Percentiles rank a stretch among this genome's conserved stretches.
These are phyloP conservation scores for Nowickia ferox DNA, from an alignment of 2,888 invertebrate genomes.

Conservation along the genomic window DNA sequence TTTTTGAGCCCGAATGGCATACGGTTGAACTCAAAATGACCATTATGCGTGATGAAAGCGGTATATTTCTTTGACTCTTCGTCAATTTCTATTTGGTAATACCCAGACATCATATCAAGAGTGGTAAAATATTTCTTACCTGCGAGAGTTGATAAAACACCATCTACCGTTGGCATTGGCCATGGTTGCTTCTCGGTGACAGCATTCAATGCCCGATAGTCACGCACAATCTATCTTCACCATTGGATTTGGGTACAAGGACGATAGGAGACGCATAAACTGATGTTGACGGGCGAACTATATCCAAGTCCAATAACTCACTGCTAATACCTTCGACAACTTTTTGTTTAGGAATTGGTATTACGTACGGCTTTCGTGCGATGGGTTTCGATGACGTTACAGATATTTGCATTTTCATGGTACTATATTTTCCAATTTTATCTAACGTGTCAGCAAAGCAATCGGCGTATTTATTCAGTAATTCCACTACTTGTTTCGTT, in stretches of 20 bases:
- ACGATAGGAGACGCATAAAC: slow-evolving; percentile 57
- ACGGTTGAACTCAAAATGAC: too few species aligned
- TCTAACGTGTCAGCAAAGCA: slow-evolving; percentile 57
- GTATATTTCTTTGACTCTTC: slow-evolving; percentile 51
- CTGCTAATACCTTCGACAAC: slow-evolving; percentile 27
- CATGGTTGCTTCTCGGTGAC: slow-evolving; percentile 64
- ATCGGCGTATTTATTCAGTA: slow-evolving; percentile 37
- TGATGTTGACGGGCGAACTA: slow-evolving; percentile 54
- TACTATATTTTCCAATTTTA: slow-evolving; percentile 44
- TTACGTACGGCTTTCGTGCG: slow-evolving; percentile 47
- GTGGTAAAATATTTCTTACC: slow-evolving; percentile 59
- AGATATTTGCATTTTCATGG: slow-evolving; percentile 23
- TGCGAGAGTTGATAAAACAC: slow-evolving; percentile 76
- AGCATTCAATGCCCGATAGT: slow-evolving; percentile 69
- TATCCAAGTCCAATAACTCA: slow-evolving; percentile 46
- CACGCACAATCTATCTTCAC: slow-evolving; percentile 77
- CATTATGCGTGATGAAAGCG: slow-evolving; percentile 50
- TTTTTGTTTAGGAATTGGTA: slow-evolving; percentile 57
- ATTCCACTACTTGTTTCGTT: slow-evolving; percentile 5
- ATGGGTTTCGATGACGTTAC: slow-evolving; percentile 47
- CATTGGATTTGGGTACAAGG: slow-evolving; percentile 74
- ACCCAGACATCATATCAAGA: slow-evolving; percentile 59
- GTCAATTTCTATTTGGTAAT: slow-evolving; percentile 60
- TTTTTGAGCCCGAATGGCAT: slow-evolving; percentile 72
- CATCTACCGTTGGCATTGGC: slow-evolving; percentile 67